These are phyloP conservation scores for Masticophis lateralis DNA, from an alignment of 2,797 vertebrate species.

Conservation along the genomic window DNA sequence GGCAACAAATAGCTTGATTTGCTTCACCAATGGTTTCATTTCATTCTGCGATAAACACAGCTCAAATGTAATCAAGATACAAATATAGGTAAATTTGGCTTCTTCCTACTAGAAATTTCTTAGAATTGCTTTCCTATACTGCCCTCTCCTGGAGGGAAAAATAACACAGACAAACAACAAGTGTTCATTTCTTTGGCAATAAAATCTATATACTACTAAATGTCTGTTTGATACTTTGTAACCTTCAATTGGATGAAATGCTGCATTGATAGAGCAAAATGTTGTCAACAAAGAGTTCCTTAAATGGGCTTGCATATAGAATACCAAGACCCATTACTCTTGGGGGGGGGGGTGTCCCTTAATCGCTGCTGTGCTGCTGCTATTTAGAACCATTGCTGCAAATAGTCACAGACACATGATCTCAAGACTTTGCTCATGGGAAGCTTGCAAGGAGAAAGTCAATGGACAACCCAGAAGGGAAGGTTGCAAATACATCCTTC, in stretches of 20 bases:
- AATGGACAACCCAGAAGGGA: neutral
- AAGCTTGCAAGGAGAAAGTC: neutral
- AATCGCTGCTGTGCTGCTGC: neutral
- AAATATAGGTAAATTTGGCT: neutral
- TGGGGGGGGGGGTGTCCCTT: neutral
- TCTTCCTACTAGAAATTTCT: neutral
- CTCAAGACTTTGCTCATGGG: neutral
- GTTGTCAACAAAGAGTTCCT: neutral
- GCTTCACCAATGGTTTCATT: constrained; percentile 27
- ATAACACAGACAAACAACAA: neutral
- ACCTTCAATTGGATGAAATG: neutral
- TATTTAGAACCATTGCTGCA: neutral
- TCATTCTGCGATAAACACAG: neutral
- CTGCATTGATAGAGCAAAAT: neutral
- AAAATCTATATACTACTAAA: neutral
- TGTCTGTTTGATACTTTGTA: neutral
- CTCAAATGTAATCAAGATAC: neutral
- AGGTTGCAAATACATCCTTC: neutral
- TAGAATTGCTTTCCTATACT: constrained; percentile 53
- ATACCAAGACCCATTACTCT: neutral
- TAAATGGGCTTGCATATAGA: neutral
- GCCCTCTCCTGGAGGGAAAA: constrained; percentile 55
- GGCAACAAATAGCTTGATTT: constrained; percentile 25
- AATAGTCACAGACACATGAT: neutral
- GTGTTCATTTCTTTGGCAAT: neutral